A percentile compares a stretch with the other conserved stretches of the same genome.
Evolutionary conservation across 2,888 invertebrate species (phyloP).

Genomic region (Carabus problematicus): DNA sequence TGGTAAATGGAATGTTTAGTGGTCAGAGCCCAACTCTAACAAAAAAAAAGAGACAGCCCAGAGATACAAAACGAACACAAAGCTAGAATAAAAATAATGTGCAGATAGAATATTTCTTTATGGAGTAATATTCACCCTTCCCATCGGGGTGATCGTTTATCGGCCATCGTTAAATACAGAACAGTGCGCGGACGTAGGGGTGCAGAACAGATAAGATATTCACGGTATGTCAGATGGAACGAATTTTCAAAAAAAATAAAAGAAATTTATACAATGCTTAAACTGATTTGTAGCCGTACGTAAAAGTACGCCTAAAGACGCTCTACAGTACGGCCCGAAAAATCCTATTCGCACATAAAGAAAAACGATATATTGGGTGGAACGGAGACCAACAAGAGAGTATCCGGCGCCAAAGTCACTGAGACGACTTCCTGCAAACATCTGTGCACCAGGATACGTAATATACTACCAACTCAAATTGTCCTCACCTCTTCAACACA

Average conservation of each 20-base stretch:
- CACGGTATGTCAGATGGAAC: slow-evolving; percentile 28
- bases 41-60: slow-evolving; percentile 11
- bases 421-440: too few relatives aligned
- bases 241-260: slow-evolving; percentile 37
- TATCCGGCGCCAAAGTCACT: too few relatives aligned
- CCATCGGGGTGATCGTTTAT: slow-evolving; percentile 3
- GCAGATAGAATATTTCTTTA: slow-evolving; percentile 36
- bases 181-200: neutral
- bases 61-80: slow-evolving; percentile 11
- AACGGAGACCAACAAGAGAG: too few relatives aligned
- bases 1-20: slow-evolving; percentile 11
- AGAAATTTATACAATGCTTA: slow-evolving; percentile 37
- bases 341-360: slow-evolving; percentile 13
- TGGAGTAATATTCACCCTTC: slow-evolving; percentile 34
- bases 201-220: slow-evolving; percentile 23
- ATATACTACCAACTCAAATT: too few relatives aligned
- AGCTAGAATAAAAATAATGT: slow-evolving; percentile 25
- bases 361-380: neutral
- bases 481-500: too few relatives aligned
- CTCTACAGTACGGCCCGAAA: too few relatives aligned
- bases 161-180: slow-evolving; percentile 25
- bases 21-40: neutral
- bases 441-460: too few relatives aligned
- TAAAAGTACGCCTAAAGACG: too few relatives aligned
- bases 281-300: slow-evolving; percentile 30